A percentile compares a stretch with the other conserved stretches of the same genome.
Evolutionary conservation across 92 coral and sea anemone species (phyloP).

Genomic region (Palythoa grandiflora): DNA sequence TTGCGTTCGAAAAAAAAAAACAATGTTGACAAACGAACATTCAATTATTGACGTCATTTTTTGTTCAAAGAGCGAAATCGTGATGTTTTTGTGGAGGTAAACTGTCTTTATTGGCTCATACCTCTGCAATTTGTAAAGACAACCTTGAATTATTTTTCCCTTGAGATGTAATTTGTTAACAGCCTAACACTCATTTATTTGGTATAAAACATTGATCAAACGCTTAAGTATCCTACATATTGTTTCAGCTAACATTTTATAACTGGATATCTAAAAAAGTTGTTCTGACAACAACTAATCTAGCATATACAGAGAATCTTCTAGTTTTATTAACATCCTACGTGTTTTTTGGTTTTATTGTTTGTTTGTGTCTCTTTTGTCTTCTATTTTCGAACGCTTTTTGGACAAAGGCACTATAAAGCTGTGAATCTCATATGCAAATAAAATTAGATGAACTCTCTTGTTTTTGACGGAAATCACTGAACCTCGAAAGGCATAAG

Average conservation of each 20-base stretch:
- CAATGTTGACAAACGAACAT: slow-evolving; percentile 10
- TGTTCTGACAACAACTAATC: background rate
- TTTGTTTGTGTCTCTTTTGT: slow-evolving; percentile 8
- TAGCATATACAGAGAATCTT: slow-evolving; percentile 19
- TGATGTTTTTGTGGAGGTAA: background rate
- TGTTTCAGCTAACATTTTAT: slow-evolving; percentile 5
- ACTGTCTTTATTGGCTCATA: background rate
- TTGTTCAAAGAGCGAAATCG: background rate
- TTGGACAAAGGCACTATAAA: background rate
- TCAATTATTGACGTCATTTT: background rate
- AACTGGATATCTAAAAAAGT: background rate
- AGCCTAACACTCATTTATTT: too few species aligned
- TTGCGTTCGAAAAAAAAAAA: background rate
- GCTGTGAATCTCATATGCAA: slow-evolving; percentile 12
- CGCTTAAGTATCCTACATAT: background rate
- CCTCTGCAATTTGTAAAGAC: too few species aligned
- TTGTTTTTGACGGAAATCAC: background rate
- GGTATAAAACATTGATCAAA: background rate
- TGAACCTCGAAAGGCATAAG: slow-evolving; percentile 18
- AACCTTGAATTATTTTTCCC: too few species aligned
- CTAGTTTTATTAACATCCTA: background rate
- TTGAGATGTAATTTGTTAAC: background rate
- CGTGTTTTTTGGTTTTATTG: background rate
- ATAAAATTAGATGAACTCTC: background rate
- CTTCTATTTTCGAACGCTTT: slow-evolving; percentile 1